Evolutionary conservation across 2,888 invertebrate species (phyloP), one percentile per base, ranked within the genome.

Genomic region (Agrotis exclamationis): DNA sequence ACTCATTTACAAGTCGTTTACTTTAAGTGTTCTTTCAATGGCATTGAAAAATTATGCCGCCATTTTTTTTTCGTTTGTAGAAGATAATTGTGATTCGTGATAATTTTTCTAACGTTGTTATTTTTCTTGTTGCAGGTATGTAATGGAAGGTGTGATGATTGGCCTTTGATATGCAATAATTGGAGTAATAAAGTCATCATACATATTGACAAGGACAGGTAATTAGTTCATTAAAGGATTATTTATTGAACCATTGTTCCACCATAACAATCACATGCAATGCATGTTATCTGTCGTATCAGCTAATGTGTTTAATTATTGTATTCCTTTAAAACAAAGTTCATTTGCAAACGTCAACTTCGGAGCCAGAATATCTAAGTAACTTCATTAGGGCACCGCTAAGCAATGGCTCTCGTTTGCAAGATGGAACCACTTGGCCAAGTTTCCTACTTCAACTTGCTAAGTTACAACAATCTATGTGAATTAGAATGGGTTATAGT

Each of bases 1-100:
- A 89, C 91, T 93, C 90, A 92, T 93, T 93, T 92, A 91, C 89
- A 92, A 90, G 90, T 89, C 90, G 88, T 90, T 91, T 89, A 83
- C 84, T 88, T 86, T 86, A 77, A 80, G 75, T 63, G 74, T 79
- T 79, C 79, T 75, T 79, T 76, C 70, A 77, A 79, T 77, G 82
- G 68, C 84, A 85, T 85, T 86, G 85, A 86, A 69, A 83, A 86
- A 86, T 89, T 87, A 85, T 80, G 70, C 78, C 66, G 68, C 70
- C 70, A 69, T 85, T 81, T 84, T 74, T 81, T 84, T 74, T 80
- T 66, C 69, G 59, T 76, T n/a, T 76, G 64, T 78, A 76, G 77
- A 73, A 78, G 76, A 69, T 86, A 74, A 78, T 74, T 76, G 56
- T 79, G 71, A 80, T 75, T 63, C 72, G 71, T 82, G 76, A 69